A percentile compares a stretch with the other conserved stretches of the same genome.
Conservation (phyloP, 1,140 invertebrate genomes). For the Drosophila kikkawai region DNA sequence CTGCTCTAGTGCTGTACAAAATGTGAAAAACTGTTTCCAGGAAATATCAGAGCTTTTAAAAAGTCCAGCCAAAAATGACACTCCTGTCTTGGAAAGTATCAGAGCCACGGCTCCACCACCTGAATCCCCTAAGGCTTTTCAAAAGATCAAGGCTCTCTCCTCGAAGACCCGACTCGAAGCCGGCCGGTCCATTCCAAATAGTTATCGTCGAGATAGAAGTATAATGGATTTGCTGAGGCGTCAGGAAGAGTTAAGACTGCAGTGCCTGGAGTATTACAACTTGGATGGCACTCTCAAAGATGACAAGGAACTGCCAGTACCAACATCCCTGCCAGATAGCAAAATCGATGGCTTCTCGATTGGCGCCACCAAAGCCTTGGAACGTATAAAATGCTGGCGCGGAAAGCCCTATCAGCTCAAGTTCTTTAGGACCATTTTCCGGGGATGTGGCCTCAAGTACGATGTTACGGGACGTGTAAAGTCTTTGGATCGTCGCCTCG, state of each 20-base stretch:
- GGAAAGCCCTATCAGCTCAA: slow-evolving; percentile 22
- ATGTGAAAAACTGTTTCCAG: slow-evolving; percentile 21
- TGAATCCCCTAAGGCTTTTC: background rate
- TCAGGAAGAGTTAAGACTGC: slow-evolving; percentile 5
- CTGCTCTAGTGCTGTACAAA: slow-evolving; percentile 3
- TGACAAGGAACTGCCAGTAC: background rate
- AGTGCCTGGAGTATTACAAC: slow-evolving; percentile 39
- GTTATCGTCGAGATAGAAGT: background rate
- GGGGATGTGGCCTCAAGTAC: background rate
- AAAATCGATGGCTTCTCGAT: slow-evolving; percentile 1
- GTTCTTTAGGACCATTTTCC: slow-evolving; percentile 26
- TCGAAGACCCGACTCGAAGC: background rate
- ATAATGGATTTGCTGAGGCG: background rate
- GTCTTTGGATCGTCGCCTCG: slow-evolving; percentile 24
- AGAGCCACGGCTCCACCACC: background rate
- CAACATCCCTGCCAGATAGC: no score
- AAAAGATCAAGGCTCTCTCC: background rate
- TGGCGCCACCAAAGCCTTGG: slow-evolving; percentile 17
- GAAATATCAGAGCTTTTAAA: slow-evolving; percentile 10
- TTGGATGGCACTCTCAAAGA: slow-evolving; percentile 20
- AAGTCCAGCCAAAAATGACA: background rate
- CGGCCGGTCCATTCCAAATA: background rate
- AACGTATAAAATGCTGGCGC: slow-evolving; percentile 27
- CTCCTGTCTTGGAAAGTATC: no score
- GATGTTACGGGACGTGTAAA: background rate